Percentiles rank a stretch among this genome's conserved stretches.
Evolutionary conservation across 2,113 vertebrate species (phyloP).

Genomic region (Ursus arctos): DNA sequence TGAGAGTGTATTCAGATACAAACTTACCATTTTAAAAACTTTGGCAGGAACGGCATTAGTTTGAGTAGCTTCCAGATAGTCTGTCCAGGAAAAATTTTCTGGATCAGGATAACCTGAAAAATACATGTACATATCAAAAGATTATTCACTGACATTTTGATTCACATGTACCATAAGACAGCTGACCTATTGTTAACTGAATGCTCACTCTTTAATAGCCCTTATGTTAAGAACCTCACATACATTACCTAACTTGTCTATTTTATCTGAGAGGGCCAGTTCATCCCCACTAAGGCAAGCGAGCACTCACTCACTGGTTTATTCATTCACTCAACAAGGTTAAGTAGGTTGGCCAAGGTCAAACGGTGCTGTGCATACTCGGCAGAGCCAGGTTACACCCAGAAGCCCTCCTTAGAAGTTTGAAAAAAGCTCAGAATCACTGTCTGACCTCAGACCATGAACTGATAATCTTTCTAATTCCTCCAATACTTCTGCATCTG

Average conservation of each 20-base stretch:
- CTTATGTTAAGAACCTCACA: neutral
- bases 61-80: slow-evolving; percentile 85
- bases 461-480: neutral
- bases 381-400: neutral
- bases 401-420: neutral
- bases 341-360: neutral
- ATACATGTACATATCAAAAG: neutral
- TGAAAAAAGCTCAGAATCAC: neutral
- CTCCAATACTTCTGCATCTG: neutral
- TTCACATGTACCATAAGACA: neutral
- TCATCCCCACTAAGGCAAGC: fast-evolving
- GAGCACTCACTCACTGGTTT: neutral
- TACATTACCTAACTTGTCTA: neutral
- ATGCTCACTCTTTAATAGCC: neutral
- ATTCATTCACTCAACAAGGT: neutral
- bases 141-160: neutral
- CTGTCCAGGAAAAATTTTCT: slow-evolving; percentile 86
- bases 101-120: slow-evolving; percentile 80
- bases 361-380: neutral
- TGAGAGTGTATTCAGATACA: neutral
- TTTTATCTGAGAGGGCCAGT: neutral
- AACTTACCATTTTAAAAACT: slow-evolving; percentile 85
- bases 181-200: neutral
- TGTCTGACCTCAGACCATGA: neutral
- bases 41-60: slow-evolving; percentile 81